Evolutionary conservation across 2,113 vertebrate genomes (phyloP).

Genomic region (Poicephalus meyeri): DNA sequence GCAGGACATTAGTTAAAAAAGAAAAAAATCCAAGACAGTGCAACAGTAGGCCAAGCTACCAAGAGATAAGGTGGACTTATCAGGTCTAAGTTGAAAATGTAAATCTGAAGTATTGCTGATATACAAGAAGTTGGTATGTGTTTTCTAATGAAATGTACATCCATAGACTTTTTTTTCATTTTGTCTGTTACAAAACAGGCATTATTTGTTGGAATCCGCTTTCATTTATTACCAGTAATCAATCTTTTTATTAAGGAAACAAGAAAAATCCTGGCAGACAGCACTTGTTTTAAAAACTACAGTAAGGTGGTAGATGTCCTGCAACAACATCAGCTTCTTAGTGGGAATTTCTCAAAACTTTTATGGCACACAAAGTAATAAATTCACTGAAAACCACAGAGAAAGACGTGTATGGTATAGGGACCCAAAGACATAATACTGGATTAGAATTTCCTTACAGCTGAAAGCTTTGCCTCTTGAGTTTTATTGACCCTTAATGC

Average conservation of each 20-base stretch:
- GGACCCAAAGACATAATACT: fast-evolving
- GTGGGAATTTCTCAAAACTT: not conserved
- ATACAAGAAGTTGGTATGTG: not conserved
- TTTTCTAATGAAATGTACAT: not conserved
- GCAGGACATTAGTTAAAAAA: not conserved
- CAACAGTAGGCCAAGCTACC: not conserved
- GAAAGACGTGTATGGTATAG: not conserved
- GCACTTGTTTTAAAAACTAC: not conserved
- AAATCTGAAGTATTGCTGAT: not conserved
- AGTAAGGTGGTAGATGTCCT: not conserved
- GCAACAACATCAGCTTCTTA: not conserved
- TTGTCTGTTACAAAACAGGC: not conserved
- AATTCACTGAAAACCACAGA: fast-evolving
- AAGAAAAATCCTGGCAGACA: not conserved
- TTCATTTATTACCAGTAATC: not conserved
- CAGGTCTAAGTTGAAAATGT: not conserved
- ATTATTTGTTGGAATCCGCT: not conserved
- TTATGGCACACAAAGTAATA: not conserved
- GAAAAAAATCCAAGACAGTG: not conserved
- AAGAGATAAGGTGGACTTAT: not conserved
- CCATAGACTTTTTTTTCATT: not conserved
- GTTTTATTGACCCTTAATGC: not conserved
- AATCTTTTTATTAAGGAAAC: not conserved
- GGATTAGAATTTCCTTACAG: not conserved
- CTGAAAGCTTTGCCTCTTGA: not conserved